A percentile compares a stretch with the other conserved stretches of the same genome.
Conservation (phyloP, 2,888 invertebrate genomes). For the Eupeodes luniger region DNA sequence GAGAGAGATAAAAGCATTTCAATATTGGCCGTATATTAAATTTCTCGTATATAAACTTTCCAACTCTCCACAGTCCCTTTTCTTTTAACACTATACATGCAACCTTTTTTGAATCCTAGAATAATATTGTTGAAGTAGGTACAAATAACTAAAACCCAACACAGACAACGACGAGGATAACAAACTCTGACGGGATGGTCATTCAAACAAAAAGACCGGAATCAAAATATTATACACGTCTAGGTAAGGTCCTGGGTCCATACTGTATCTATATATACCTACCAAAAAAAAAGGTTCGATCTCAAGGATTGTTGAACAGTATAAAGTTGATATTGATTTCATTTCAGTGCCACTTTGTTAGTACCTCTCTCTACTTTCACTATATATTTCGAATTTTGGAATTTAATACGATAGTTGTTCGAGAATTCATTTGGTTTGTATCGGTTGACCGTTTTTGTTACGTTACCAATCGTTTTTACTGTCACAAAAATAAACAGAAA, state of each 20-base stretch:
- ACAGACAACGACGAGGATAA: neutral
- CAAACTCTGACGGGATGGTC: neutral
- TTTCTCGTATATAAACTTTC: conserved; percentile 33
- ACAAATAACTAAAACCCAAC: conserved; percentile 4
- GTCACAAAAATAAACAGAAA: neutral
- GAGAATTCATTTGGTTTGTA: conserved; percentile 10
- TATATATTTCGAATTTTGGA: neutral
- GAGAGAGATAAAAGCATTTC: conserved; percentile 51
- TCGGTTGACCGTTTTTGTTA: conserved; percentile 56
- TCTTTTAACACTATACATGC: neutral
- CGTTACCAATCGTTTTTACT: conserved; percentile 50
- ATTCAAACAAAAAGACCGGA: conserved; percentile 16
- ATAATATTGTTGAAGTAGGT: conserved; percentile 37
- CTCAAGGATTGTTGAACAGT: conserved; percentile 4
- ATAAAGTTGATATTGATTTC: conserved; percentile 13
- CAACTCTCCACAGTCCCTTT: neutral
- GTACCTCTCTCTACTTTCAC: neutral
- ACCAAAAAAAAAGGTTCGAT: conserved; percentile 37
- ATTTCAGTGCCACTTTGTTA: conserved; percentile 16
- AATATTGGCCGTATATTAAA: conserved; percentile 62
- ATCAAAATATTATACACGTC: conserved; percentile 11
- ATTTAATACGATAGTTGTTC: conserved; percentile 39
- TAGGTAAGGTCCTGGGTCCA: no score
- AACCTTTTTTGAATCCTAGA: conserved; percentile 54
- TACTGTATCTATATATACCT: no score